Conservation (phyloP, 2,888 invertebrate species). For the Blastobasis adustella region DNA sequence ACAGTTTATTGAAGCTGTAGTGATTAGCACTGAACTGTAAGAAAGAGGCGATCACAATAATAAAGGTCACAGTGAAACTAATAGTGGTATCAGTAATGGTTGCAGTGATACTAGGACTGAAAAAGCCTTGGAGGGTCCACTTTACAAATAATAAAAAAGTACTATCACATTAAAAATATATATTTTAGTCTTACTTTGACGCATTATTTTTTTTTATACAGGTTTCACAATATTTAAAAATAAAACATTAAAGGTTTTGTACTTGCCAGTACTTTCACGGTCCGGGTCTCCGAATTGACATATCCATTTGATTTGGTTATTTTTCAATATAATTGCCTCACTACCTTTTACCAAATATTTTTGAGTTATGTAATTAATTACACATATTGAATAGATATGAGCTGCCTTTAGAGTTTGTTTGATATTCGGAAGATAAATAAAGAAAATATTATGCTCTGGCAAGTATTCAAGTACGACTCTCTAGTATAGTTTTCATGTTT, state of each 20-base stretch:
- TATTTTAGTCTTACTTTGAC: not conserved
- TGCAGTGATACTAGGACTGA: not conserved
- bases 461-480: too few species aligned
- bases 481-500: too few species aligned
- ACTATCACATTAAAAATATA: not conserved
- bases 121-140: not conserved
- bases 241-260: conserved; percentile 10
- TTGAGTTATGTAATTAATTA: conserved; percentile 15
- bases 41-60: too few species aligned
- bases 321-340: conserved; percentile 30
- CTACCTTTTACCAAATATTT: conserved; percentile 27
- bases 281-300: conserved; percentile 23
- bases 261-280: conserved; percentile 11
- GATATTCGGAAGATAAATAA: too few species aligned
- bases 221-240: not conserved
- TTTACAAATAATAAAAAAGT: not conserved
- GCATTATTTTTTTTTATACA: not conserved
- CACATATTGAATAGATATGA: not conserved
- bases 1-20: too few species aligned
- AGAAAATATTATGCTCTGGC: too few species aligned
- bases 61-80: too few species aligned
- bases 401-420: too few species aligned
- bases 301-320: conserved; percentile 27
- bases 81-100: too few species aligned
- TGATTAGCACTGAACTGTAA: too few species aligned